Conservation (phyloP, 2,888 invertebrate genomes). For the Tanypteryx hageni region DNA sequence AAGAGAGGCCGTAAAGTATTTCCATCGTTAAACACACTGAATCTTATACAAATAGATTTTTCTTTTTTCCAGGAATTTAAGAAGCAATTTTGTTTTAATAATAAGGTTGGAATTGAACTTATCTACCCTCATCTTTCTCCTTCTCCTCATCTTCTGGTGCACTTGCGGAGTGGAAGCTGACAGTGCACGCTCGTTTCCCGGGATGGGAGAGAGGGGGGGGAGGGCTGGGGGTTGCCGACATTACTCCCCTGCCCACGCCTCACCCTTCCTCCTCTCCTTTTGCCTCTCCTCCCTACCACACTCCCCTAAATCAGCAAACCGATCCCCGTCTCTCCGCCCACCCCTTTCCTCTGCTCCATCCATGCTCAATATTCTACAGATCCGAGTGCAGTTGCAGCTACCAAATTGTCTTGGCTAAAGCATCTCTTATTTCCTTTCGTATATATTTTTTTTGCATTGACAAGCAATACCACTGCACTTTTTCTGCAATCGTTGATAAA, state of each 20-base stretch:
- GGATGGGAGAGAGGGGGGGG: constrained; percentile 36
- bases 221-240: constrained; percentile 4
- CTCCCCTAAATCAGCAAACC: constrained; percentile 47
- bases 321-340: constrained; percentile 10
- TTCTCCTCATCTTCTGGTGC: constrained; percentile 51
- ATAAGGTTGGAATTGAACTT: constrained; percentile 53
- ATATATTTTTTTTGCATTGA: constrained; percentile 42
- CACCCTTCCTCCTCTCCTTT: constrained; percentile 3
- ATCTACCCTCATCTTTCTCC: constrained; percentile 57
- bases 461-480: constrained; percentile 33
- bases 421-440: constrained; percentile 50
- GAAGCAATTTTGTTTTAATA: neutral
- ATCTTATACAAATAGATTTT: constrained; percentile 32
- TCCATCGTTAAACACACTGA: neutral
- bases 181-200: neutral
- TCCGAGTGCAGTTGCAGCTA: constrained; percentile 36
- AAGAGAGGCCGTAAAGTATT: neutral
- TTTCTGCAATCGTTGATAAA: constrained; percentile 63
- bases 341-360: constrained; percentile 42
- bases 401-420: constrained; percentile 29
- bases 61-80: neutral
- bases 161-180: constrained; percentile 37
- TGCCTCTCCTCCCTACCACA: neutral
- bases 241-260: neutral
- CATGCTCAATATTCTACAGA: constrained; percentile 17